phyloP scores from a whole-genome alignment of 2,888 invertebrate genomes.

The Platerodrilus igneus region DNA sequence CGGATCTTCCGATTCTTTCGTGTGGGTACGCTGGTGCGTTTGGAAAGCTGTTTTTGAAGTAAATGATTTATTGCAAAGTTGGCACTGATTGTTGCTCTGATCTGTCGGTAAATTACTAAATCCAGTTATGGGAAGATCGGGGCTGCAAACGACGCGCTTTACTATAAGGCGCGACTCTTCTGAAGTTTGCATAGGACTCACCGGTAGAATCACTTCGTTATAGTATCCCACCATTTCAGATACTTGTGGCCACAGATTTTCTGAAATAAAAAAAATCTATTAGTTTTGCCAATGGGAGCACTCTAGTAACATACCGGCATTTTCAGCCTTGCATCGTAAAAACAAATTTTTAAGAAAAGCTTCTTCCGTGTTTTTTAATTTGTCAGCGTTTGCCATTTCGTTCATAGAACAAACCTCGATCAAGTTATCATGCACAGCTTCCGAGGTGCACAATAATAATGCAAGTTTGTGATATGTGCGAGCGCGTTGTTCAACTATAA shows the following conservation, averaged over 20 bases:
- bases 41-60: constrained; percentile 42
- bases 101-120: constrained; percentile 31
- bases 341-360: constrained; percentile 40
- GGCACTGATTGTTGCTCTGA: constrained; percentile 43
- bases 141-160: constrained; percentile 57
- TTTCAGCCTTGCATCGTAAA: constrained; percentile 37
- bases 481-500: constrained; percentile 35
- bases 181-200: constrained; percentile 41
- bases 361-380: constrained; percentile 36
- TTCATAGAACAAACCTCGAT: constrained; percentile 11
- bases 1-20: constrained; percentile 57
- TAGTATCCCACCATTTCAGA: constrained; percentile 53
- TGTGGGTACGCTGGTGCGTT: constrained; percentile 42
- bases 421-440: constrained; percentile 28
- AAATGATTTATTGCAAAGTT: constrained; percentile 45
- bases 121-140: constrained; percentile 53
- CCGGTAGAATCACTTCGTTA: constrained; percentile 46
- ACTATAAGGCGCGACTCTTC: constrained; percentile 41
- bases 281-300: no score
- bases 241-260: constrained; percentile 44
- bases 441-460: constrained; percentile 35
- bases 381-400: constrained; percentile 18
- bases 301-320: constrained; percentile 36
- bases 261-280: constrained; percentile 48
- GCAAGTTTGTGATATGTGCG: constrained; percentile 38